phyloP scores from a whole-genome alignment of 1,140 invertebrate genomes.

The Muscidifurax raptorellus region DNA sequence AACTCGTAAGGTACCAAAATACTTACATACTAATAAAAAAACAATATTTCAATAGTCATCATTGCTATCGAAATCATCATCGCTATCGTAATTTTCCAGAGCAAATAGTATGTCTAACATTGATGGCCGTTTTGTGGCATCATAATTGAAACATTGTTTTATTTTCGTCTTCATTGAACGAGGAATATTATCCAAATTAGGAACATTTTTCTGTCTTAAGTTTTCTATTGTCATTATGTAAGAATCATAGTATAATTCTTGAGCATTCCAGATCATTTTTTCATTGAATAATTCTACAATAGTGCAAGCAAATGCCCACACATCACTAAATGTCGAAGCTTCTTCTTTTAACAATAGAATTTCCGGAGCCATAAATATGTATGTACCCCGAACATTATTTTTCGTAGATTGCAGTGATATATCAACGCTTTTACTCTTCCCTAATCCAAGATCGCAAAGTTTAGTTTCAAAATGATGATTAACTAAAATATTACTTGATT shows the following conservation, averaged over 20 bases:
- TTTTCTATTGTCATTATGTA: background rate
- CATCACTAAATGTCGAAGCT: background rate
- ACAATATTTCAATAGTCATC: background rate
- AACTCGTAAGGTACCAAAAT: background rate
- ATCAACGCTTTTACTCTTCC: background rate
- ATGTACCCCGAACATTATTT: background rate
- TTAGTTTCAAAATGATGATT: conserved; percentile 19
- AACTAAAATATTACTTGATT: conserved; percentile 38
- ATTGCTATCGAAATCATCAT: background rate
- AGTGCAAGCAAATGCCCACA: conserved; percentile 29
- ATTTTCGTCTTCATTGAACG: background rate
- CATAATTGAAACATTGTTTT: conserved; percentile 20
- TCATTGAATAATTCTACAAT: conserved; percentile 20
- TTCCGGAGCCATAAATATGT: conserved; percentile 10
- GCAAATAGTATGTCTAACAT: background rate
- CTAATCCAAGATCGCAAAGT: conserved; percentile 43
- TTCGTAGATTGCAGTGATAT: background rate
- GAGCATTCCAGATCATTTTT: background rate
- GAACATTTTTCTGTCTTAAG: background rate
- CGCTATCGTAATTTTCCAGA: background rate
- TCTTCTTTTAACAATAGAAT: background rate
- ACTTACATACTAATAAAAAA: background rate
- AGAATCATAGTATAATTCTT: background rate
- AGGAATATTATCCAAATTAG: background rate
- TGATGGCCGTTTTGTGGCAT: background rate